A percentile compares a stretch with the other conserved stretches of the same genome.
These are phyloP conservation scores for Nomada fucata DNA, from an alignment of 2,888 invertebrate genomes.

Conservation along the genomic window DNA sequence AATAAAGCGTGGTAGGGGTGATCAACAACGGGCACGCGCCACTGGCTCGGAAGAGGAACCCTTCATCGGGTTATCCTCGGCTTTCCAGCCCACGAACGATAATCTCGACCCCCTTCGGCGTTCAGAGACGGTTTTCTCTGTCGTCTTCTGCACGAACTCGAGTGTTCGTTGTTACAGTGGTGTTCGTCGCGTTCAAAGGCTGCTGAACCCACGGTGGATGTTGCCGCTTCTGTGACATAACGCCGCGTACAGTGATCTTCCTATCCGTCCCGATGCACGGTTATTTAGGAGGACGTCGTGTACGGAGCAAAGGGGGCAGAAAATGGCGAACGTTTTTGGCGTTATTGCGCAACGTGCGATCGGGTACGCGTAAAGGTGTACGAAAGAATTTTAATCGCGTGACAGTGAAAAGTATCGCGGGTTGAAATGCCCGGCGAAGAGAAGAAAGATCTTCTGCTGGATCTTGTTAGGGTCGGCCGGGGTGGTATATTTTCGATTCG, in stretches of 20 bases:
- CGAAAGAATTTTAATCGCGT: slow-evolving; percentile 33
- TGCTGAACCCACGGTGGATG: slow-evolving; percentile 43
- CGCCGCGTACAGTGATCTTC: slow-evolving; percentile 35
- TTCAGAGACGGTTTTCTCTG: slow-evolving; percentile 42
- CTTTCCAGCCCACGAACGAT: slow-evolving; percentile 64
- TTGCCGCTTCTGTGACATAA: slow-evolving; percentile 44
- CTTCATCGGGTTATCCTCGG: slow-evolving; percentile 71
- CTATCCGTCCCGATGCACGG: slow-evolving; percentile 17
- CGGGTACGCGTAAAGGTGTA: neutral
- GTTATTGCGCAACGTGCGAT: slow-evolving; percentile 7
- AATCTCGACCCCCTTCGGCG: slow-evolving; percentile 63
- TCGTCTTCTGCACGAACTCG: neutral
- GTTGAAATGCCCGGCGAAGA: slow-evolving; percentile 18
- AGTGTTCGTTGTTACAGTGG: neutral
- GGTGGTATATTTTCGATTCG: slow-evolving; percentile 25
- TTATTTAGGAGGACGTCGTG: slow-evolving; percentile 25
- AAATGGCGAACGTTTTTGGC: neutral
- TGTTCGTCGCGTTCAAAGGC: slow-evolving; percentile 28
- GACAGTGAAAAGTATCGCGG: neutral
- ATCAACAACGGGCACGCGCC: slow-evolving; percentile 75
- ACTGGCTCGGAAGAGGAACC: slow-evolving; percentile 79
- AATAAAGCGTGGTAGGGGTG: slow-evolving; percentile 59
- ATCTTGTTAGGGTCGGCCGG: neutral
- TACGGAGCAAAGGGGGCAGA: neutral
- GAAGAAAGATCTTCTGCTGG: slow-evolving; percentile 50